Evolutionary conservation across 1,140 invertebrate genomes (phyloP), one percentile per base, ranked within the genome.

Genomic region (Solenopsis fugax): DNA sequence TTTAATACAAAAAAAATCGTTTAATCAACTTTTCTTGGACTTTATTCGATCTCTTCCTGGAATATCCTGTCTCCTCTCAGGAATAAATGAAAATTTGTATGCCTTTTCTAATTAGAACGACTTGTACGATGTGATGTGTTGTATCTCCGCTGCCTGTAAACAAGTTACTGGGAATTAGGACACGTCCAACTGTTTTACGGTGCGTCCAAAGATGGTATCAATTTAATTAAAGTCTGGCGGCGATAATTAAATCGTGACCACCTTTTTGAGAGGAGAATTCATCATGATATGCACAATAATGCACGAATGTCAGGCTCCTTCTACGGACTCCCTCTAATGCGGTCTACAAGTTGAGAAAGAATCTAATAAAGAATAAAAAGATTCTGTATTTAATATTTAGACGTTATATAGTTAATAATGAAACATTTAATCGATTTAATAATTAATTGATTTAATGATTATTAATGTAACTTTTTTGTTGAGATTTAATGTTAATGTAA

Each of bases 131-230:
- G 50, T 13, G 16, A 75, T 18, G 69, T 60, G 6, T 29, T 58
- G 12, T 48, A n/a, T 24, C 54, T 41, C 9, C n/a, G 45, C 13
- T 50, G 69, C 41, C 48, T 50, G n/a, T 75, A 73, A 84, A 60
- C 29, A 71, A 62, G 69, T 73, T 41, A 34, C 41, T 41, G 54
- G 16, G 80, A 84, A 84, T 84, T 84, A 84, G 54, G 9, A 60
- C 69, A 62, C 41, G 41, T 84, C 80, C 80, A 48, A 52, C 80
- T 73, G 80, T 84, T 84, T 84, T 84, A 84, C 52, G 50, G 65
- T 45, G 64, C 65, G 52, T 37, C n/a, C n/a, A 9, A 60, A 60
- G 64, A 81, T 56, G 21, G 16, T 45, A 54, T 81, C 77, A 71
- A 45, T 81, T 81, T 81, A 81, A 81, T 81, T 81, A 81, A 81